These are phyloP conservation scores for Periophthalmodon schlosseri DNA, from an alignment of 2,113 vertebrate genomes.

Conservation along the genomic window DNA sequence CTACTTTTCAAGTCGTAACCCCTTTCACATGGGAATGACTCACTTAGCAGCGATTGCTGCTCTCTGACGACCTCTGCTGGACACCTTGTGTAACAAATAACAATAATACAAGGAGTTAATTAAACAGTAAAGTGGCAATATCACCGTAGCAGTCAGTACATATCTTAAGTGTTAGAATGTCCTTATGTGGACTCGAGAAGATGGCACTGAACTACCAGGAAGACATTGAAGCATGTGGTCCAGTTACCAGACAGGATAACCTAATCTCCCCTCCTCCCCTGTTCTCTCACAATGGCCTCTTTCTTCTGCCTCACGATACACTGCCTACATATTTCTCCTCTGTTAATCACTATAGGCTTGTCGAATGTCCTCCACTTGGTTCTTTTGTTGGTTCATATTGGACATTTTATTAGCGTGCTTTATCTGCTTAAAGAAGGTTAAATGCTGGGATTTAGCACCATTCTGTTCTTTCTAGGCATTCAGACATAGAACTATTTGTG, in stretches of 20 bases:
- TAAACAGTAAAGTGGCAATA: background rate
- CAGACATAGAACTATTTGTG: slow-evolving; percentile 1
- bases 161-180: slow-evolving; percentile 23
- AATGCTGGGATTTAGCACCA: slow-evolving; percentile 5
- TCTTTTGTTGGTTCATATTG: slow-evolving; percentile 43
- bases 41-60: slow-evolving; percentile 35
- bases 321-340: slow-evolving; percentile 78
- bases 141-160: background rate
- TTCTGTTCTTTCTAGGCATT: slow-evolving; percentile 5
- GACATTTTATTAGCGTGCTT: slow-evolving; percentile 12
- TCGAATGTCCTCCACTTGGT: slow-evolving; percentile 64
- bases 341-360: slow-evolving; percentile 78
- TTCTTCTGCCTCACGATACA: slow-evolving; percentile 77
- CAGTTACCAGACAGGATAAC: slow-evolving; percentile 69
- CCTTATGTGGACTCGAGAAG: slow-evolving; percentile 40
- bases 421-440: background rate
- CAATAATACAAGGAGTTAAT: background rate
- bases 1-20: slow-evolving; percentile 46
- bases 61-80: slow-evolving; percentile 60
- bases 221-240: slow-evolving; percentile 78
- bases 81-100: slow-evolving; percentile 13
- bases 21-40: slow-evolving; percentile 68
- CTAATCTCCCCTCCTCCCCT: slow-evolving; percentile 64
- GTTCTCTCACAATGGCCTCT: slow-evolving; percentile 76
- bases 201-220: slow-evolving; percentile 64